Evolutionary conservation across 2,113 vertebrate genomes (phyloP).

Genomic region (Asarcornis scutulata): DNA sequence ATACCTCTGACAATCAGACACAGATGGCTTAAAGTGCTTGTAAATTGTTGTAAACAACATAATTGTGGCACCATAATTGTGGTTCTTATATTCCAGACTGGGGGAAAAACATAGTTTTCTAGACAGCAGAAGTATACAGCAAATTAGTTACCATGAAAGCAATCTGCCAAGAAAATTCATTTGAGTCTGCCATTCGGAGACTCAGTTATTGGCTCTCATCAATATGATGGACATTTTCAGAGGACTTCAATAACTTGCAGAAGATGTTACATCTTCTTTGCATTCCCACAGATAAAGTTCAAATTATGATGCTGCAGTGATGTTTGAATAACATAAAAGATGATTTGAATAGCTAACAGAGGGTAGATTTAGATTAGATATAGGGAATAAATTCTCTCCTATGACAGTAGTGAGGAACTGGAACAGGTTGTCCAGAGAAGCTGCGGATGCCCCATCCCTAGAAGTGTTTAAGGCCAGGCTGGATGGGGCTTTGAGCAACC

Average conservation of each 20-base stretch:
- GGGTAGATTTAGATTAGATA: too few species aligned
- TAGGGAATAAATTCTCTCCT: too few species aligned
- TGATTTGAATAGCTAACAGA: too few species aligned
- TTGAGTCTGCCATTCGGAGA: neutral
- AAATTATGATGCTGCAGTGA: conserved; percentile 1
- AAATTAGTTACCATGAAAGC: neutral
- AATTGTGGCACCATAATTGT: too few species aligned
- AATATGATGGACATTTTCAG: neutral
- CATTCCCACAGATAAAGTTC: neutral
- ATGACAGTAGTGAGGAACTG: too few species aligned
- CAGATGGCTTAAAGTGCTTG: neutral
- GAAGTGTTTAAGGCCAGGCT: too few species aligned
- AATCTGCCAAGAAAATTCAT: neutral
- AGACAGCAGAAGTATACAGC: neutral
- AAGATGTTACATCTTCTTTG: neutral
- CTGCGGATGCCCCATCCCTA: too few species aligned
- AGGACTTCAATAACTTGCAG: conserved; percentile 7
- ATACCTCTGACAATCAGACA: neutral
- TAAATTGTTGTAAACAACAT: neutral
- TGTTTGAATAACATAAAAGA: neutral
- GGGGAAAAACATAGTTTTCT: neutral
- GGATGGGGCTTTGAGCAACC: too few species aligned
- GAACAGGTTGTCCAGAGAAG: too few species aligned
- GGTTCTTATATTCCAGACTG: neutral
- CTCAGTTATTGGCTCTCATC: neutral